Conservation (phyloP, 1,140 invertebrate genomes). For the Cotesia vestalis region DNA sequence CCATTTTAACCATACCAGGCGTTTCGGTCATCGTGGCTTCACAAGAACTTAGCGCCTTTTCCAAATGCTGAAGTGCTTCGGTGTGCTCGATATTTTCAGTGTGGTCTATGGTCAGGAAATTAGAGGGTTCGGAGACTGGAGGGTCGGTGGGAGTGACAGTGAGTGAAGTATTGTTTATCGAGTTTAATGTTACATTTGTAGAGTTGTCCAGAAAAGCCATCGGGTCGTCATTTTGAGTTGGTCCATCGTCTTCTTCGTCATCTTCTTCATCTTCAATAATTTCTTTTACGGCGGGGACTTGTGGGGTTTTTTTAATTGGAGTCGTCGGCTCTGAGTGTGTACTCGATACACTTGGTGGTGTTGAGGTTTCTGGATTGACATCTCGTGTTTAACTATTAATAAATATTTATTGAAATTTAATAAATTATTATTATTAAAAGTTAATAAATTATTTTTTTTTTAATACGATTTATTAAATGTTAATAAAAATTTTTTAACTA, state of each 20-base stretch:
- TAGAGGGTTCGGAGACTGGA: constrained; percentile 47
- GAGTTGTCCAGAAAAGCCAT: constrained; percentile 51
- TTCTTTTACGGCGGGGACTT: too few species aligned
- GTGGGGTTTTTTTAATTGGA: constrained; percentile 34
- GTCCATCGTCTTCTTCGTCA: constrained; percentile 49
- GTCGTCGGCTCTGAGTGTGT: constrained; percentile 43
- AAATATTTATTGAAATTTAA: too few species aligned
- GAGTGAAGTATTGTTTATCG: constrained; percentile 46
- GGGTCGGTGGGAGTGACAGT: constrained; percentile 44
- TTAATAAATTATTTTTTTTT: too few species aligned
- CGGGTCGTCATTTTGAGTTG: constrained; percentile 49
- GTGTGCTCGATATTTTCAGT: constrained; percentile 62
- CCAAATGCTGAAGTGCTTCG: constrained; percentile 62
- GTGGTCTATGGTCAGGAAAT: constrained; percentile 62
- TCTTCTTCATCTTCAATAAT: constrained; percentile 10
- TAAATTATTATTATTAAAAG: neutral
- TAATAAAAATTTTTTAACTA: too few species aligned
- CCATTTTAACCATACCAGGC: constrained; percentile 63
- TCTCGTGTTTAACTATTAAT: constrained; percentile 58
- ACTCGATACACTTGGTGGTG: constrained; percentile 43
- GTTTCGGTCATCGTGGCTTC: constrained; percentile 63
- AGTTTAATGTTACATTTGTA: constrained; percentile 44
- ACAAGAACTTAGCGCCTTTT: constrained; percentile 61
- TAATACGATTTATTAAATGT: too few species aligned
- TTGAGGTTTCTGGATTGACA: constrained; percentile 48